These are phyloP conservation scores for Opisthograptis luteolata DNA, from an alignment of 2,888 invertebrate species.

Conservation along the genomic window DNA sequence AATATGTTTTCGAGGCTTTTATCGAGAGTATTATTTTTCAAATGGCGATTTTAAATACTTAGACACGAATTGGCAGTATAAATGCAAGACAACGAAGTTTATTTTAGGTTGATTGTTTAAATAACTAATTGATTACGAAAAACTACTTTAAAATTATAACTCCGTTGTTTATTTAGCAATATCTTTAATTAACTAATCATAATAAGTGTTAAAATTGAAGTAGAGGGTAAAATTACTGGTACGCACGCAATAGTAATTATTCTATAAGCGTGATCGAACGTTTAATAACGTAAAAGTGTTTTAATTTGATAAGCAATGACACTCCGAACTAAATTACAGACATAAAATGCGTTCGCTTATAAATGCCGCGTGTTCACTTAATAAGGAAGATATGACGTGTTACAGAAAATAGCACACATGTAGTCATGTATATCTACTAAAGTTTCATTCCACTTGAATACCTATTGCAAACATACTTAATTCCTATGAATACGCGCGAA, in stretches of 20 bases:
- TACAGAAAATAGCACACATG: background rate
- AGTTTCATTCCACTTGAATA: background rate
- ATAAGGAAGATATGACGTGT: background rate
- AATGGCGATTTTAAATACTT: conserved; percentile 1
- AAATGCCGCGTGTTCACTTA: conserved; percentile 5
- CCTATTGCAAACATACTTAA: background rate
- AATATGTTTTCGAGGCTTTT: conserved; percentile 7
- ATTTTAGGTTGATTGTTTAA: background rate
- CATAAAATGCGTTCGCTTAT: background rate
- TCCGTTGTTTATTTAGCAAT: conserved; percentile 24
- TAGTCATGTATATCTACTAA: background rate
- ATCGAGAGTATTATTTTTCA: conserved; percentile 16
- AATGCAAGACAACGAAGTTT: conserved; percentile 5
- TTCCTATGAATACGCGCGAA: background rate
- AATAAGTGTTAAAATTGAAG: conserved; percentile 15
- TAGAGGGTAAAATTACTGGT: conserved; percentile 22
- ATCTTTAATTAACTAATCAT: conserved; percentile 13
- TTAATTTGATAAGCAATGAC: conserved; percentile 1
- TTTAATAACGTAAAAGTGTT: conserved; percentile 4
- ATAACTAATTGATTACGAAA: background rate
- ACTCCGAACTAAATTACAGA: background rate
- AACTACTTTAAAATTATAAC: conserved; percentile 15
- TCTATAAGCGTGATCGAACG: conserved; percentile 9
- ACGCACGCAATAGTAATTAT: conserved; percentile 6
- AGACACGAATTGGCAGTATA: conserved; percentile 4